A percentile compares a stretch with the other conserved stretches of the same genome.
phyloP scores from a whole-genome alignment of 2,797 vertebrate species.

The Onychomys leucogaster region DNA sequence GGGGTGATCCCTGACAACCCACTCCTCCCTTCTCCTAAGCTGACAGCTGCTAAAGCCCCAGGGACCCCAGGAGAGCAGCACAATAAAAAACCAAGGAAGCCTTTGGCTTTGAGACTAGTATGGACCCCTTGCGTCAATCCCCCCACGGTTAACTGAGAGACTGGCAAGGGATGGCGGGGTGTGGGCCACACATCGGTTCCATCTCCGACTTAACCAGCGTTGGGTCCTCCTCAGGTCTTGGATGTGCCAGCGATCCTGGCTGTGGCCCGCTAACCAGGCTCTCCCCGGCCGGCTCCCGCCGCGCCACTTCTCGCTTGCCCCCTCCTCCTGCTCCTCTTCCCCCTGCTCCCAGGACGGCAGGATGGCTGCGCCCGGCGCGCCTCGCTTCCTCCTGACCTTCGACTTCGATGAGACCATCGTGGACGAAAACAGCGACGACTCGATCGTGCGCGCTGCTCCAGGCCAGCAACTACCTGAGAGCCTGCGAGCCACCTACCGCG shows the following conservation, averaged over 20 bases:
- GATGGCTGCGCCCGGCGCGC: slow-evolving; percentile 76
- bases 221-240: slow-evolving; percentile 83
- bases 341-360: slow-evolving; percentile 84
- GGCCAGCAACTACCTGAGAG: slow-evolving; percentile 91
- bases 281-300: slow-evolving; percentile 74
- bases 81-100: neutral
- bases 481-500: slow-evolving; percentile 92
- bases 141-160: neutral
- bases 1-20: neutral
- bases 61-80: neutral
- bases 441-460: slow-evolving; percentile 91
- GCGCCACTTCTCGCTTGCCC: slow-evolving; percentile 79
- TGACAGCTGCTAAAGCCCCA: neutral
- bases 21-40: neutral
- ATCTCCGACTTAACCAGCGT: slow-evolving; percentile 64
- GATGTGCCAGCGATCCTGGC: slow-evolving; percentile 76
- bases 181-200: neutral
- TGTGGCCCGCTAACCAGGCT: slow-evolving; percentile 78
- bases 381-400: slow-evolving; percentile 94
- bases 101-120: neutral
- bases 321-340: slow-evolving; percentile 72
- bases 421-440: slow-evolving; percentile 96
- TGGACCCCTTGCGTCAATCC: neutral
- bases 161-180: neutral
- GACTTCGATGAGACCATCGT: slow-evolving; percentile 98